Base-by-base conservation (phyloP, 2,113 vertebrate genomes). In the Pseudorectes ferrugineus region DNA sequence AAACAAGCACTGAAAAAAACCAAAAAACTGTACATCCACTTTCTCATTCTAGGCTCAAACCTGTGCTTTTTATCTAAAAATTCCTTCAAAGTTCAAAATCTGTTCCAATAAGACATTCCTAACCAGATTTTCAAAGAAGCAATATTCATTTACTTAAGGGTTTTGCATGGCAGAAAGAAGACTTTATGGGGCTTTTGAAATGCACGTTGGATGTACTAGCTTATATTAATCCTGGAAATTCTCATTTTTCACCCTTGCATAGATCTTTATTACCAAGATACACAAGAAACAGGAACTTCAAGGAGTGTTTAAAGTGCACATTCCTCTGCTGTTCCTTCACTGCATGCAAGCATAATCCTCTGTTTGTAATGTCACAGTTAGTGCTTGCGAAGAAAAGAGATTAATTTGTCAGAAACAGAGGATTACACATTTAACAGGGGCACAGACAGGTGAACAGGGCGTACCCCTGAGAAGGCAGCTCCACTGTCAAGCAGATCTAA, bases 401-500 rank as follows among this genome's bases (percentile, higher is more conserved):
- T 92, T 95, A 89, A 87, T 96, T 95, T 96, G 63, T 95, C 59
- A 88, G 91, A 77, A 94, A 82, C 40, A 86, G 74, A 79, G 71
- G 92, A 96, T 97, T 96, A 96, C 51, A 36, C 35, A 35, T 74
- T 85, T 67, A 92, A 65, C 74, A 80, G 33, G 33, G 70, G 28
- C 52, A 79, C 52, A 63, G 72, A 7, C 29, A 71, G 72, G 54
- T 59, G 78, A 92, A 35, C n/a, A 46, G 28, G 26, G 18, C 5
- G 8, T 21, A 36, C 49, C n/a, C 58, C 46, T 38, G 65, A 25
- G 49, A 89, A n/a, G 7, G 57, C 23, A 78, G 38, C 33, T 62
- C 29, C 31, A 11, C 68, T 2, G 5, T 26, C 58, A 45, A 14
- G 7, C 25, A 72, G 52, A 48, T 38, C 49, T 65, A 58, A 68